Percentiles rank a stretch among this genome's conserved stretches.
Evolutionary conservation across 2,113 vertebrate species (phyloP).

Genomic region (Geothlypis trichas): DNA sequence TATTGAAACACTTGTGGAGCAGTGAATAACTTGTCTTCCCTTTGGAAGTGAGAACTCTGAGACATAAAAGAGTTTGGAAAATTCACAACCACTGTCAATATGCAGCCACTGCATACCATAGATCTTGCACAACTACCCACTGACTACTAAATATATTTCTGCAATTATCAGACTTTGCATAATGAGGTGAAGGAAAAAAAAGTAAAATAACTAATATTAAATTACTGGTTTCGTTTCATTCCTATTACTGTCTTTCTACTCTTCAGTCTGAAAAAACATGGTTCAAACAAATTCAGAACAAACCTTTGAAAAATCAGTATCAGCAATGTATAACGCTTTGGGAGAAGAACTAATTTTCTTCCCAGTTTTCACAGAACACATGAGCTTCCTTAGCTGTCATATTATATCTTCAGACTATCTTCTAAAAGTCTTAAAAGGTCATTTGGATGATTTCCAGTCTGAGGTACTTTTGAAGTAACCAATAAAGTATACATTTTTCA

Average conservation of each 20-base stretch:
- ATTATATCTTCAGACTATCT: not conserved
- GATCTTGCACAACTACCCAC: not conserved
- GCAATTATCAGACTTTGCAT: not conserved
- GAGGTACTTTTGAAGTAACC: not conserved
- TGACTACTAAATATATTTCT: not conserved
- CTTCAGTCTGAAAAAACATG: not conserved
- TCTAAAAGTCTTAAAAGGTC: not conserved
- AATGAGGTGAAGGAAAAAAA: not conserved
- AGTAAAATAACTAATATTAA: not conserved
- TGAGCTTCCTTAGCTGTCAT: not conserved
- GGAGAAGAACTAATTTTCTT: not conserved
- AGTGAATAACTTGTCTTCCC: not conserved
- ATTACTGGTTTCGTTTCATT: not conserved
- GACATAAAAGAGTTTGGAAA: not conserved
- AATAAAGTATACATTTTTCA: not conserved
- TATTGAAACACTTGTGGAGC: not conserved
- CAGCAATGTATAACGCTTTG: not conserved
- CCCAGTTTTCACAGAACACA: not conserved
- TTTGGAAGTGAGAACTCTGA: constrained; percentile 18
- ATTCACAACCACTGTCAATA: not conserved
- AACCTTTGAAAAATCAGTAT: not conserved
- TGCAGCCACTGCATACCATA: not conserved
- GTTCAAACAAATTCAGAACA: not conserved
- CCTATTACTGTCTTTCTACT: not conserved
- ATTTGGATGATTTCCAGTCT: not conserved